Base-by-base conservation (phyloP, 2,113 vertebrate genomes). In the Ictidomys tridecemlineatus region DNA sequence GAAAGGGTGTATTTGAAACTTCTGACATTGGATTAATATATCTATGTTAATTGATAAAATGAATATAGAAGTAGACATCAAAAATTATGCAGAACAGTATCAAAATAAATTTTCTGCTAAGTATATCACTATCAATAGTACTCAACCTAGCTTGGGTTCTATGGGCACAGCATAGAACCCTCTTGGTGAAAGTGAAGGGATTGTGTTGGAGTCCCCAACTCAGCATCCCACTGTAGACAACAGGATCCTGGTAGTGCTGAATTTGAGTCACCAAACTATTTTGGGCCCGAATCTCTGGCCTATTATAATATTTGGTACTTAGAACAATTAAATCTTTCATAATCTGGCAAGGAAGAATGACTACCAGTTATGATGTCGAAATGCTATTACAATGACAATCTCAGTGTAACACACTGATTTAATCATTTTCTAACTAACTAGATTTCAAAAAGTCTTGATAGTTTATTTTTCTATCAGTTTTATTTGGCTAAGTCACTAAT, bases 101-200 rank as follows among this genome's bases (percentile, higher is more conserved):
- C 30, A 61, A 95, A 93, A 91, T 63, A 76, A 85, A 88, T 45
- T 72, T 77, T 70, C 34, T 76, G 8, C 73, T 89, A 77, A 80
- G 32, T 4, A 32, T 69, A 28, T 78, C 34, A 77, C 73, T 96
- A 3, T 83, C 42, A 70, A 20, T 76, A 80, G 2, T 48, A 42
- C 1, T 85, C 32, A 32, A 0, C 48, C 30, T 58, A 1, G 20
- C 16, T 91, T 74, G 13, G 9, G 2, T 79, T 85, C 20, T 89
- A 20, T 39, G 74, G 26, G 65, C 11, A 56, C 28, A 53, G n/a
- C 14, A 22, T 65, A 42, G 42, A 14, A 4, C 1, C 90, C 51
- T 70, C 8, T 70, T 73, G 79, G 12, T 94, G 48, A 76, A 88
- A 76, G 18, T 69, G 30, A 92, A 85, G 51, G 32, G 22, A 9